phyloP scores from a whole-genome alignment of 2,113 vertebrate genomes.

The Acanthisitta chloris region DNA sequence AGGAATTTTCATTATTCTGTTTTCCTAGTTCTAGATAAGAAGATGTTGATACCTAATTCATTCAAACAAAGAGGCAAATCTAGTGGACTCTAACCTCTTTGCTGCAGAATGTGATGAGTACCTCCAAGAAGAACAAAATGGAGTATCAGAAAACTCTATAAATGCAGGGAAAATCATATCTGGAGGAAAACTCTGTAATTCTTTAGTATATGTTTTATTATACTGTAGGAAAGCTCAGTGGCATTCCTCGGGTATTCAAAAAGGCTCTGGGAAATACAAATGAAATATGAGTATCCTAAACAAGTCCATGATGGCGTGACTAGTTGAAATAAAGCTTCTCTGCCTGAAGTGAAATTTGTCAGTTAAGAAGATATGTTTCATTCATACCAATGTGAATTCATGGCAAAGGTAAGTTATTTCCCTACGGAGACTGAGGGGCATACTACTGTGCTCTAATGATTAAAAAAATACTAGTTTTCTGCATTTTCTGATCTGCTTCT shows the following conservation, averaged over 20 bases:
- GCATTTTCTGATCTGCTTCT: not conserved
- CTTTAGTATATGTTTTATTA: not conserved
- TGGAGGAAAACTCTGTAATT: not conserved
- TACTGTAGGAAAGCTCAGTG: not conserved
- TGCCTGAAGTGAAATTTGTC: not conserved
- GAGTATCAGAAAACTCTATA: not conserved
- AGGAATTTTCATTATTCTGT: not conserved
- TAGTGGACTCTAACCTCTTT: not conserved
- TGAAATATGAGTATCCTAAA: not conserved
- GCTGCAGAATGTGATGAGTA: not conserved
- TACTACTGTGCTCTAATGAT: not conserved
- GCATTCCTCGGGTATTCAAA: not conserved
- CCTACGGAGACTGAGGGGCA: not conserved
- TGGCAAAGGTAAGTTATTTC: not conserved
- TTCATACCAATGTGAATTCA: not conserved
- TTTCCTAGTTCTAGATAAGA: not conserved
- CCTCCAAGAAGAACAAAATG: not conserved
- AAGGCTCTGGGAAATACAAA: not conserved
- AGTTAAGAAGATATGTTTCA: not conserved
- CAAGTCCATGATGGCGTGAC: not conserved
- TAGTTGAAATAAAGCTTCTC: not conserved
- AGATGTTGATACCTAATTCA: not conserved
- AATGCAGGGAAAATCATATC: not conserved
- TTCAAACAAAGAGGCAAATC: not conserved
- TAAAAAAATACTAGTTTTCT: not conserved